Base-by-base conservation (phyloP, 2,888 invertebrate species). In the Halictus ligatus region DNA sequence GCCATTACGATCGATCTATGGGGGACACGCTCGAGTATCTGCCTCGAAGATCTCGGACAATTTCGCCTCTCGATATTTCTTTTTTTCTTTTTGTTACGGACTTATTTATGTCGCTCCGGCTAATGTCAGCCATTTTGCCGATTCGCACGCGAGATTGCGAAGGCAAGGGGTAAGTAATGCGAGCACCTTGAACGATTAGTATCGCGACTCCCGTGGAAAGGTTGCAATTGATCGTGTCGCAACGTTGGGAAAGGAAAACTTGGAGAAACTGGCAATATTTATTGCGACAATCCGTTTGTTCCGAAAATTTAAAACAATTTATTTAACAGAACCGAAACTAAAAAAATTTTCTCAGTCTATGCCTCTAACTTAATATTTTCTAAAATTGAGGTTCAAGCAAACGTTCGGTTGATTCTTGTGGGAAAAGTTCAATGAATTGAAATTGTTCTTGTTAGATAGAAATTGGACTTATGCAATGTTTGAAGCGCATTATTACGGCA, bases 121-220 rank as follows among this genome's bases (percentile, higher is more conserved):
- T 84, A 84, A 84, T 78, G 69, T 78, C 77, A 69, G 82, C 77
- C 74, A 58, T 82, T 82, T 82, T 40, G 43, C 29, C 54, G 77
- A 84, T 82, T 84, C 82, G 84, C 82, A 74, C 74, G 69, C 77
- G n/a, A 78, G 74, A 84, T 84, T 84, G 71, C 48, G 29, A 50
- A 48, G 29, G 77, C 74, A 75, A 5, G 74, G 25, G 75, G 71
- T 73, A 73, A 81, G 67, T 77, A 73, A 81, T 67, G 54, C 67
- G 81, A 81, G 43, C 54, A 35, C 72, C 71, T 69, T 25, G 75
- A 74, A 69, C 46, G 48, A 29, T 80, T 75, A n/a, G 75, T 43
- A 75, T 60, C 77, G 40, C 35, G 35, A 12, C 15, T 12, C 2
- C 35, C 12, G 15, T 46, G 71, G 21, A 46, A 67, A n/a, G 40